Conservation (phyloP, 2,797 vertebrate genomes). For the Scomberomorus guttatus region DNA sequence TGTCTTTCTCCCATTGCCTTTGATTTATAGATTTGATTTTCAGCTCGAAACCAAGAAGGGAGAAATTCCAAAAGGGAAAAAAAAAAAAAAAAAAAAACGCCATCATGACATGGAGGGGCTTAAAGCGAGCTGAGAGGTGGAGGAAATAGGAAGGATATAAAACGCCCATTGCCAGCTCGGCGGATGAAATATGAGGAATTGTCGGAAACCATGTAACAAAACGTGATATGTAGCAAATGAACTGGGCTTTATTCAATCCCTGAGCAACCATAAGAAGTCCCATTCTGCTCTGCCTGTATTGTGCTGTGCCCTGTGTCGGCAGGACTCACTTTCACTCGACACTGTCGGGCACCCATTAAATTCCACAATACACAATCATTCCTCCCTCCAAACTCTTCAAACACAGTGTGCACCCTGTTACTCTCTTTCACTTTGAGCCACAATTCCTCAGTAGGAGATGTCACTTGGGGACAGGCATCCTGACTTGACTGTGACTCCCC, state of each 20-base stretch:
- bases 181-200: slow-evolving; percentile 81
- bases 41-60: slow-evolving; percentile 75
- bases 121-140: slow-evolving; percentile 80
- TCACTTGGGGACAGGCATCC: slow-evolving; percentile 41
- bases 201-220: slow-evolving; percentile 77
- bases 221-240: slow-evolving; percentile 82
- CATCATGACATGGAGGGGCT: slow-evolving; percentile 73
- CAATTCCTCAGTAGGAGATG: slow-evolving; percentile 45
- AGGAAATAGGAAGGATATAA: slow-evolving; percentile 79
- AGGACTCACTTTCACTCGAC: slow-evolving; percentile 70
- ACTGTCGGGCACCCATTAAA: slow-evolving; percentile 74
- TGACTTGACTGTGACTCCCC: slow-evolving; percentile 46
- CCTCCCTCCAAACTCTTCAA: slow-evolving; percentile 67
- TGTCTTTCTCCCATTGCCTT: slow-evolving; percentile 79
- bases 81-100: too few relatives aligned
- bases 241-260: slow-evolving; percentile 82
- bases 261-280: slow-evolving; percentile 71
- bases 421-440: slow-evolving; percentile 47
- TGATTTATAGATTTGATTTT: slow-evolving; percentile 85
- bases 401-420: slow-evolving; percentile 43
- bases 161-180: slow-evolving; percentile 67
- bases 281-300: slow-evolving; percentile 71
- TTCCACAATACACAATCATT: slow-evolving; percentile 66
- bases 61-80: slow-evolving; percentile 69
- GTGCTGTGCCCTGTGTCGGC: slow-evolving; percentile 71